Base-by-base conservation (phyloP, 2,113 vertebrate genomes). In the Lutjanus erythropterus region DNA sequence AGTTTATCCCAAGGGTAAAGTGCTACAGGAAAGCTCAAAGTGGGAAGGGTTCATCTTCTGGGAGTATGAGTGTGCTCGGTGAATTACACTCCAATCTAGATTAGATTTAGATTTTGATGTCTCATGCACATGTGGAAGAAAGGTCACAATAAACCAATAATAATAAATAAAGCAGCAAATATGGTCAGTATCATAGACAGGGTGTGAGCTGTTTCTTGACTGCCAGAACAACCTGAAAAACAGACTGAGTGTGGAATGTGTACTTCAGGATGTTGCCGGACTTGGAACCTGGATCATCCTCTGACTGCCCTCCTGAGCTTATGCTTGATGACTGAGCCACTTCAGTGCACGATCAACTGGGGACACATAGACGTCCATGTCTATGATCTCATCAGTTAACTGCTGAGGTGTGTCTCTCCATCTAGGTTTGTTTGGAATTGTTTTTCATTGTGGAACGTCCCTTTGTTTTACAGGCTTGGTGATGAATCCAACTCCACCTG, bases 231-330 rank as follows among this genome's bases (percentile, higher is more conserved):
- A 66, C 31, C 62, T 74, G 44, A 10, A 66, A 67, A 44, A 18
- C 27, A 49, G 35, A 16, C 14, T 10, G 25, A 9, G 55, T 47
- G 42, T 46, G 29, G 67, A 67, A 73, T 66, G 67, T 64, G 59
- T 23, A 21, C n/a, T 37, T 71, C 49, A 76, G 80, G 59, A 66
- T 65, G 73, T 71, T 39, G n/a, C 64, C 62, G 65, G 64, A 61
- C 47, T 3, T 39, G 27, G 71, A 69, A 58, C 18, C 49, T 56
- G 58, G 56, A 76, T n/a, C 66, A 11, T 83, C 60, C 59, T 46
- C 41, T 47, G 65, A 62, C 39, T 64, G 25, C 23, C 56, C 72
- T 65, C 41, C 29, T 39, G 64, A 59, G 64, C 47, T 37, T 65
- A 47, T 15, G 29, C 10, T 41, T 41, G 73, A 77, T 41, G 72